A percentile compares a stretch with the other conserved stretches of the same genome.
Conservation (phyloP, 1,140 invertebrate species). For the Drosophila teissieri region DNA sequence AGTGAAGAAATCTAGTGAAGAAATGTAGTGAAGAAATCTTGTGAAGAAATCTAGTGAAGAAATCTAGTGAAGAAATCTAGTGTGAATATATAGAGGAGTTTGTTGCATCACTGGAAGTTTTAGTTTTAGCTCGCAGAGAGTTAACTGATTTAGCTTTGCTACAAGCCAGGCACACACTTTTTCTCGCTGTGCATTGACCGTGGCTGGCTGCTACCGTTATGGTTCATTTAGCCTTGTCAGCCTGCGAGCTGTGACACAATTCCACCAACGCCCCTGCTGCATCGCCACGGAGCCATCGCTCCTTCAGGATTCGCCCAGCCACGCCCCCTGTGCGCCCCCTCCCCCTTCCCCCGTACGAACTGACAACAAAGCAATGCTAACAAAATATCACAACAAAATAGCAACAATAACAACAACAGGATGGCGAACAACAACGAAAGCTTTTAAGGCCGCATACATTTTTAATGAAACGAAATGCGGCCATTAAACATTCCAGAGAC, state of each 20-base stretch:
- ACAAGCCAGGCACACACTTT: background rate
- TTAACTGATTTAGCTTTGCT: no score
- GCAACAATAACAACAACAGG: slow-evolving; percentile 37
- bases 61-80: background rate
- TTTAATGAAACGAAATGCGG: slow-evolving; percentile 81
- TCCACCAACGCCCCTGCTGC: slow-evolving; percentile 9
- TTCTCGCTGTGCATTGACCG: background rate
- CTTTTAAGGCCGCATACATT: slow-evolving; percentile 80
- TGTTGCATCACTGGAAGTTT: no score
- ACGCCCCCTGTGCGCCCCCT: no score
- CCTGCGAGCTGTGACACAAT: slow-evolving; percentile 29
- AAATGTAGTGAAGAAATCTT: no score
- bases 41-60: background rate
- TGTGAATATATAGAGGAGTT: no score
- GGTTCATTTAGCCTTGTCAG: slow-evolving; percentile 49
- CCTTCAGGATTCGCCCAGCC: background rate
- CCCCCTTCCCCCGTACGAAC: slow-evolving; percentile 5
- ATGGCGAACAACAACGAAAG: slow-evolving; percentile 64
- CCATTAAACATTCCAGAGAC: slow-evolving; percentile 76
- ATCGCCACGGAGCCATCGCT: slow-evolving; percentile 4
- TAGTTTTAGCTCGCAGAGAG: no score
- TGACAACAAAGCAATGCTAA: slow-evolving; percentile 32
- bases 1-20: background rate
- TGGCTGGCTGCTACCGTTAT: slow-evolving; percentile 30
- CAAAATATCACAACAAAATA: slow-evolving; percentile 44